A percentile compares a stretch with the other conserved stretches of the same genome.
phyloP scores from a whole-genome alignment of 2,888 invertebrate species.

The Diadegma fenestrale region DNA sequence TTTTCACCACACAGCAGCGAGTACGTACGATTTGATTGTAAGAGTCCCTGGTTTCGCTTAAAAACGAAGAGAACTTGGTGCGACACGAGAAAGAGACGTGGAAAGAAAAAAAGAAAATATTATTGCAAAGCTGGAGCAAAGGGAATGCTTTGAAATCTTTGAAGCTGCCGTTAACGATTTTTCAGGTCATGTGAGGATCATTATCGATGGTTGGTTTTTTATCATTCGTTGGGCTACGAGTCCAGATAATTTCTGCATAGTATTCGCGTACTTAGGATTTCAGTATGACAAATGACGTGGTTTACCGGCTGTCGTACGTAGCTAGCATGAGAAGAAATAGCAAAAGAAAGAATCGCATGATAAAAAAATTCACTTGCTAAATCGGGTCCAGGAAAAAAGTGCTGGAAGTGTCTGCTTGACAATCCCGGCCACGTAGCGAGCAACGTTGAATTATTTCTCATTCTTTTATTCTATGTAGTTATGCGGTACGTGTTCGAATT shows the following conservation, averaged over 20 bases:
- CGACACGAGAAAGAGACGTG: slow-evolving; percentile 17
- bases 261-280: background rate
- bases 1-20: slow-evolving; percentile 68
- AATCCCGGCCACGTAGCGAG: slow-evolving; percentile 60
- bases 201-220: background rate
- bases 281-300: background rate
- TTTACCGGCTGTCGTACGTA: background rate
- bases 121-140: background rate
- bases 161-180: background rate
- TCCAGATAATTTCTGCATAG: background rate
- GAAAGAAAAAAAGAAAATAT: slow-evolving; percentile 1
- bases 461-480: slow-evolving; percentile 57
- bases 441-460: slow-evolving; percentile 62
- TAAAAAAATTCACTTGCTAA: slow-evolving; percentile 19
- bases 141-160: background rate
- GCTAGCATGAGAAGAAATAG: background rate
- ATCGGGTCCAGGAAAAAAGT: slow-evolving; percentile 24
- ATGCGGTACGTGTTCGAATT: slow-evolving; percentile 53
- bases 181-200: background rate
- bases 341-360: slow-evolving; percentile 3
- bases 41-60: slow-evolving; percentile 57
- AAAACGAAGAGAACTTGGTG: slow-evolving; percentile 58
- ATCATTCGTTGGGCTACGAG: background rate
- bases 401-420: slow-evolving; percentile 49
- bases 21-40: slow-evolving; percentile 70